Percentiles rank a stretch among this genome's conserved stretches.
phyloP scores from a whole-genome alignment of 2,797 vertebrate species.

The Pangasius mekongensis region DNA sequence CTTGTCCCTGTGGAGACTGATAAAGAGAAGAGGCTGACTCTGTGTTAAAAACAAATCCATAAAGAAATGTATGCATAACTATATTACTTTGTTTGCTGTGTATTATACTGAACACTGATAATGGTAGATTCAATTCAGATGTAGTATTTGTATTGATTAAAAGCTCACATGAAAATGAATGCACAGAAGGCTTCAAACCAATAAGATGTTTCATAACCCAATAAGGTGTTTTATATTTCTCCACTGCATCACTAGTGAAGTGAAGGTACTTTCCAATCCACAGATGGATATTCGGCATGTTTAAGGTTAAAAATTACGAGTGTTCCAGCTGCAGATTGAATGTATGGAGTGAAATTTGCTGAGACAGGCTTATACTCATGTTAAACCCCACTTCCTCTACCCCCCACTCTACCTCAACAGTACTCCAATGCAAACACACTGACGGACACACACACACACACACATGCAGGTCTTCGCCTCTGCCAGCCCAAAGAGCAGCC shows the following conservation, averaged over 20 bases:
- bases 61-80: conserved; percentile 45
- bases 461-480: conserved; percentile 43
- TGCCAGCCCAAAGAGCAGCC: conserved; percentile 49
- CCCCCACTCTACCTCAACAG: conserved; percentile 1
- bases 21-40: conserved; percentile 31
- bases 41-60: conserved; percentile 31
- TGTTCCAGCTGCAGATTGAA: conserved; percentile 46
- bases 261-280: conserved; percentile 9
- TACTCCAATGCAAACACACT: conserved; percentile 31
- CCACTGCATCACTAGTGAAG: neutral
- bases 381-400: conserved; percentile 8
- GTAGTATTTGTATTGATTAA: conserved; percentile 42
- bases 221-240: conserved; percentile 27
- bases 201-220: conserved; percentile 13
- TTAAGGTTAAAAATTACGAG: conserved; percentile 49
- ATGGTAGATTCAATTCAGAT: conserved; percentile 20
- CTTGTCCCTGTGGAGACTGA: conserved; percentile 46
- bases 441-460: conserved; percentile 26
- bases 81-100: conserved; percentile 26
- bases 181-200: neutral
- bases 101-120: conserved; percentile 25
- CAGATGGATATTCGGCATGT: conserved; percentile 14
- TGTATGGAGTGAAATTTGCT: conserved; percentile 57
- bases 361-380: conserved; percentile 58
- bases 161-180: conserved; percentile 33